Evolutionary conservation across 2,113 vertebrate species (phyloP), one percentile per base, ranked within the genome.

Genomic region (Bostrychus sinensis): DNA sequence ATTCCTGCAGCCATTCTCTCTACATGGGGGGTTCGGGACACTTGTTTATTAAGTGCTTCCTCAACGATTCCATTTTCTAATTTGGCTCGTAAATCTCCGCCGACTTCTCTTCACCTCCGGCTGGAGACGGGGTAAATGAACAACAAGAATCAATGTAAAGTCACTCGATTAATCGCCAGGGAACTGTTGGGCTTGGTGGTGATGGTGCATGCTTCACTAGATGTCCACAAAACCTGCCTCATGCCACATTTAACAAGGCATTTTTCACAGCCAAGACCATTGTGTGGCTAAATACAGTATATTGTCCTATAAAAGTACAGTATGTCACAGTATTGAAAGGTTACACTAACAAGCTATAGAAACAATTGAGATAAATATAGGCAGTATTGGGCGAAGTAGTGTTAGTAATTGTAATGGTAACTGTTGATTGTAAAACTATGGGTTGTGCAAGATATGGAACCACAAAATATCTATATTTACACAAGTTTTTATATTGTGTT

Each of bases 31-130:
- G n/a, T 6, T 62, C 43, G 13, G 16, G 16, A 38, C 2, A 39
- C 55, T 70, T 51, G 70, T 71, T 70, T 57, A 83, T 81, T 75
- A 80, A 85, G 37, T 58, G 17, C 64, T 46, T 71, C 69, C 32
- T 82, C 64, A 32, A 11, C 56, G 3, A 4, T 42, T 58, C n/a
- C 7, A 2, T 51, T 1, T 1, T 16, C 2, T 51, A 51, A 28
- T 51, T 51, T 26, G 7, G 48, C 13, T 51, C 14, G 16, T 51
- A 51, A 51, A 51, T 51, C 25, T 28, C 28, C 8, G 7, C 14
- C 23, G 7, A 28, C 26, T 51, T 25, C 25, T 51, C 25, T 12
- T 10, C 20, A 14, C 13, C 20, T 25, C 5, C 14, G 22, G 19
- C 53, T 16, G 7, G 39, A 26, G 25, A 28, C 25, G 9, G 20